Base-by-base conservation (phyloP, 1,140 invertebrate genomes). In the Papilio machaon region DNA sequence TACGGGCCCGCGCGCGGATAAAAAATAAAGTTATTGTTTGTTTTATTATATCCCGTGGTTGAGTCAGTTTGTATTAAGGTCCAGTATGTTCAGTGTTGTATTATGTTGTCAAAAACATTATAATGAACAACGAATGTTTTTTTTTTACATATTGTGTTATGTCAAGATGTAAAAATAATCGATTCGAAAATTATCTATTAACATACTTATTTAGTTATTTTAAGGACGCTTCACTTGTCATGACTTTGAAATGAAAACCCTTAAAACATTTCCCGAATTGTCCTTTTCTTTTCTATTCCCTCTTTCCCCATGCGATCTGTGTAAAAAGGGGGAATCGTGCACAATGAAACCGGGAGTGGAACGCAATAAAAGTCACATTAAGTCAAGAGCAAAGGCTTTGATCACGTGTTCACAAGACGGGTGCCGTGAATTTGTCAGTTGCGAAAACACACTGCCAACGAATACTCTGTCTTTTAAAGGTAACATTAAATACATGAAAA, bases 301-400 rank as follows among this genome's bases (percentile, higher is more conserved):
- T 30, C 7, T 2, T 70, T 64, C 64, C 64, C 64, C 15, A 13
- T 47, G 35, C 46, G 30, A 23, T 11, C 38, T 70, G 81, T 81
- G 77, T 83, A 84, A 80, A 84, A 80, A 81, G 83, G 86, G 84
- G 80, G 64, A 60, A 8, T 47, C 43, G 47, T 73, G 73, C 84
- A 90, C 89, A 89, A 90, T 89, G 88, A 85, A 83, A 82, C 79
- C 87, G 85, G 83, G 85, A 90, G 85, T 83, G 82, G 85, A 85
- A 87, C 73, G 89, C 81, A 89, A 90, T 90, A 90, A 90, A 90
- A 90, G 89, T 90, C 89, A 86, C 88, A 89, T 90, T 90, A 90
- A 90, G 87, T 90, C 89, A 84, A 88, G 88, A 88, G 87, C 82
- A 79, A 86, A 85, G 87, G 85, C 83, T 81, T 87, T 74, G 64